A percentile compares a stretch with the other conserved stretches of the same genome.
Evolutionary conservation across 2,797 vertebrate genomes (phyloP).

Genomic region (Pogonophryne albipinna): DNA sequence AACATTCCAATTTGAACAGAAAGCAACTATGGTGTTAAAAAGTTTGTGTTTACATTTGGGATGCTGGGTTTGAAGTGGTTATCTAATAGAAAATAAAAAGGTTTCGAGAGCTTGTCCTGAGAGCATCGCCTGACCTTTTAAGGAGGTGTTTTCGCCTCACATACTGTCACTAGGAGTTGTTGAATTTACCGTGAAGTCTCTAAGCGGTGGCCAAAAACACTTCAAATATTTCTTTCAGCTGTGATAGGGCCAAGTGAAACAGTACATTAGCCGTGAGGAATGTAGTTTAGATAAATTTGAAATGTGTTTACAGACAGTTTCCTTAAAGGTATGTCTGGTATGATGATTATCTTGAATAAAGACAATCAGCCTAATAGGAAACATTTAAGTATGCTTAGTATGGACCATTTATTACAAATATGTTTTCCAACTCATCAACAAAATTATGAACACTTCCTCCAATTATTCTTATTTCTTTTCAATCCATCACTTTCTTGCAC

Average conservation of each 20-base stretch:
- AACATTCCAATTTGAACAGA: not conserved
- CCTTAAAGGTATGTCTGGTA: slow-evolving; percentile 57
- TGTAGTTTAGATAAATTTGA: slow-evolving; percentile 31
- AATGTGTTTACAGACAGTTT: slow-evolving; percentile 45
- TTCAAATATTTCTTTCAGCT: not conserved
- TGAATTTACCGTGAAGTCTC: slow-evolving; percentile 12
- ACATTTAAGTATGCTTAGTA: slow-evolving; percentile 6
- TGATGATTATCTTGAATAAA: slow-evolving; percentile 38
- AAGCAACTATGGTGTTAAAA: not conserved
- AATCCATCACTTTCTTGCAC: not conserved
- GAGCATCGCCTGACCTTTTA: slow-evolving; percentile 5
- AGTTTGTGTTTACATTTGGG: not conserved
- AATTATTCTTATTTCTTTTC: not conserved
- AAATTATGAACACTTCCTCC: not conserved
- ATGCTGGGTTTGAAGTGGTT: not conserved
- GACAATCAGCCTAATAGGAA: slow-evolving; percentile 29
- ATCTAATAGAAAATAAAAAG: not conserved
- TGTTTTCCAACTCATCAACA: not conserved
- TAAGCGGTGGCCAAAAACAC: not conserved
- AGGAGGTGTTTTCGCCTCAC: slow-evolving; percentile 12
- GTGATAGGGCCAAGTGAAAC: not conserved
- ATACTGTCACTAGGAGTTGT: slow-evolving; percentile 4
- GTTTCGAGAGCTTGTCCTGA: not conserved
- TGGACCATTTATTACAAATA: not conserved
- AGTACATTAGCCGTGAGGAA: slow-evolving; percentile 28